These are phyloP conservation scores for Lepidostoma basale DNA, from an alignment of 1,140 invertebrate species.

Conservation along the genomic window DNA sequence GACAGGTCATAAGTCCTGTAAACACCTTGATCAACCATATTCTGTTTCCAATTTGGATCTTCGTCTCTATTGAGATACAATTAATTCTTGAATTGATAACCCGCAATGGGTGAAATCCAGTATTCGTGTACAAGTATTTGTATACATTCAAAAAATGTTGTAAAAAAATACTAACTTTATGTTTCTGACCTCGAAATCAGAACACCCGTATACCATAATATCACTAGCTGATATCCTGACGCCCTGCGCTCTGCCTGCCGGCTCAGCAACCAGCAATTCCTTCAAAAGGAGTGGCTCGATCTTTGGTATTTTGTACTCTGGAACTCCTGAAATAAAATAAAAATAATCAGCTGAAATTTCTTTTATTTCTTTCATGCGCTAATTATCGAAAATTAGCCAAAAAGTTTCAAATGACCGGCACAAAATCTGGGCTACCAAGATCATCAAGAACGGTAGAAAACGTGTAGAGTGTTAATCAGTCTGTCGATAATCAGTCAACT, in stretches of 20 bases:
- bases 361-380: not conserved
- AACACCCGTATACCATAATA: slow-evolving; percentile 64
- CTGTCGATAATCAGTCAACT: not conserved
- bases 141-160: not conserved
- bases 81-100: too few relatives aligned
- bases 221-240: slow-evolving; percentile 63
- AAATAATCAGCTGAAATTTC: not conserved
- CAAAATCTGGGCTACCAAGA: not conserved
- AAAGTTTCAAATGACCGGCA: not conserved
- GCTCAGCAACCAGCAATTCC: slow-evolving; percentile 62
- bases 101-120: not conserved
- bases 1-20: too few relatives aligned
- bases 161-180: slow-evolving; percentile 57
- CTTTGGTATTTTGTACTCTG: slow-evolving; percentile 65
- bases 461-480: too few relatives aligned
- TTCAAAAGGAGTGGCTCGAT: slow-evolving; percentile 67
- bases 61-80: too few relatives aligned
- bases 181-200: slow-evolving; percentile 63
- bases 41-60: too few relatives aligned
- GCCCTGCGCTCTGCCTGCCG: slow-evolving; percentile 50
- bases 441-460: too few relatives aligned
- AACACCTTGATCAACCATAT: too few relatives aligned
- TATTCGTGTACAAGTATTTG: not conserved
- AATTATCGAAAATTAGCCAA: not conserved
- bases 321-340: slow-evolving; percentile 48